These are phyloP conservation scores for Microctenopoma lineatum DNA, from an alignment of 2,797 vertebrate species.

Conservation along the genomic window DNA sequence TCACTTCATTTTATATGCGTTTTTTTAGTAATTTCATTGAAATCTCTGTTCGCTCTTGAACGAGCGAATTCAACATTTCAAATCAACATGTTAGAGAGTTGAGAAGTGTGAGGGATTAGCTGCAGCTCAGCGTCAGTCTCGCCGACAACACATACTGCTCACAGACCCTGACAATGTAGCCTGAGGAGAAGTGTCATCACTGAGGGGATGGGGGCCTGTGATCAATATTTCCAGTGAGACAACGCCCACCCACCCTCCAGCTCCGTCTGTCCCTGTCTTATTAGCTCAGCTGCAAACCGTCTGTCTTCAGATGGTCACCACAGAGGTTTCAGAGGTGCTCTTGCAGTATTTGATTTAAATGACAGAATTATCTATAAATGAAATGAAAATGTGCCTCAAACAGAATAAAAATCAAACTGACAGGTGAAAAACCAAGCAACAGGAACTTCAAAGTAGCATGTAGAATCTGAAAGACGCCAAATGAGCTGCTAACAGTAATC, in stretches of 20 bases:
- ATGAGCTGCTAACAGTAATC: neutral
- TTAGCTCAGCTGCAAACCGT: slow-evolving; percentile 33
- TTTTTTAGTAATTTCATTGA: too few species aligned
- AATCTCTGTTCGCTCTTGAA: too few species aligned
- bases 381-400: neutral
- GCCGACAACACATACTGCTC: neutral
- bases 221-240: slow-evolving; percentile 55
- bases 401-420: neutral
- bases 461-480: neutral
- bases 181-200: slow-evolving; percentile 34
- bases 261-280: slow-evolving; percentile 33
- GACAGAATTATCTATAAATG: slow-evolving; percentile 15
- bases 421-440: neutral
- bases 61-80: slow-evolving; percentile 19
- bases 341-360: slow-evolving; percentile 26
- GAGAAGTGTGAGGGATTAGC: slow-evolving; percentile 26
- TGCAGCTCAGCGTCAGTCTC: slow-evolving; percentile 11
- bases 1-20: too few species aligned
- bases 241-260: slow-evolving; percentile 14
- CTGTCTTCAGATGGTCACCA: slow-evolving; percentile 18
- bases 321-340: neutral
- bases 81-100: slow-evolving; percentile 14
- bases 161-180: slow-evolving; percentile 8
- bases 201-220: slow-evolving; percentile 37
- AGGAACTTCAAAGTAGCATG: neutral